Base-by-base conservation (phyloP, 2,797 vertebrate species). In the Mus minutoides region DNA sequence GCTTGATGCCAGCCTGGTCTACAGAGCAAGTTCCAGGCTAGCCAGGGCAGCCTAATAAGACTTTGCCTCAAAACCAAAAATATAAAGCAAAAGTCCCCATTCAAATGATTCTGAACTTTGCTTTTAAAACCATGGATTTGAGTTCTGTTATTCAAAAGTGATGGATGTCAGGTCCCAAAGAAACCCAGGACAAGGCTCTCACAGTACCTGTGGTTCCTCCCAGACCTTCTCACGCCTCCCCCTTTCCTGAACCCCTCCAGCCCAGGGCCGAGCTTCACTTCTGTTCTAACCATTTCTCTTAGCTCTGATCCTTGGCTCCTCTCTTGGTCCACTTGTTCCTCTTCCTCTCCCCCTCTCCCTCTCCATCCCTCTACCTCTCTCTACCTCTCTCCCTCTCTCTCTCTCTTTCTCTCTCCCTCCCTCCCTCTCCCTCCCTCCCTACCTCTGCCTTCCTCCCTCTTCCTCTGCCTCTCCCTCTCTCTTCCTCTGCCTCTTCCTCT, bases 101-200 rank as follows among this genome's bases (percentile, higher is more conserved):
- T 10, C 60, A 49, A 43, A n/a, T 49, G 60, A 49, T 64, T 93
- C 58, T n/a, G 3, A 22, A 54, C 31, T 67, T 91, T 95, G 40
- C 64, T 85, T 90, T 75, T 37, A 94, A 89, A 88, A 22, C 37
- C 49, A 52, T 21, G 62, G 64, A 67, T n/a, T 88, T 43, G 31
- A 64, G 56, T 82, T 92, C 56, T 96, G 19, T 77, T 71, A 60
- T 49, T 76, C 54, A 79, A 76, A 80, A 82, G 40, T 80, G 43
- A 49, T 85, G 37, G 40, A 60, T 40, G 2, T 58, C 79, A 40
- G 56, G 37, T 82, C 22, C 79, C 80, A 83, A 83, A 62, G 56
- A 31, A 83, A 21, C 14, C 79, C 37, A 19, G 26, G 80, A 19
- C 37, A 83, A 21, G 54, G 37, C 56, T 83, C 80, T 43, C 80